A percentile compares a stretch with the other conserved stretches of the same genome.
phyloP scores from a whole-genome alignment of 1,140 invertebrate species.

The Meloidogyne exigua region DNA sequence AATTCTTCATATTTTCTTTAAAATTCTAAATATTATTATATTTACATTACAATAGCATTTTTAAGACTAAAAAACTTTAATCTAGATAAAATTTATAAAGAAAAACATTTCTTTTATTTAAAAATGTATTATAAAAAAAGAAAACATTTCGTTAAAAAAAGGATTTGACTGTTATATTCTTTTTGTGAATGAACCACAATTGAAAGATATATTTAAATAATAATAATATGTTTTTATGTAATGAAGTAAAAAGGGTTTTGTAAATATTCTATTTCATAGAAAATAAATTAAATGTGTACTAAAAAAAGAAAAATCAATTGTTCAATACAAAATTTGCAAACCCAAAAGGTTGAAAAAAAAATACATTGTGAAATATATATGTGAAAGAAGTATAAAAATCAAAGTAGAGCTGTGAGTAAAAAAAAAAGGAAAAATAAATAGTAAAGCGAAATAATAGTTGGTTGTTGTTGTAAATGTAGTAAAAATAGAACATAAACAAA shows the following conservation, averaged over 20 bases:
- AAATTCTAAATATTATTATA: neutral
- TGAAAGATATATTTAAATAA: neutral
- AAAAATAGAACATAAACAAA: too few relatives aligned
- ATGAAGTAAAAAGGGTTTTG: too few relatives aligned
- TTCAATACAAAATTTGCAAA: neutral
- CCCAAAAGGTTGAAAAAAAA: neutral
- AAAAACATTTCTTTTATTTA: conserved; percentile 3
- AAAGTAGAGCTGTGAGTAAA: neutral
- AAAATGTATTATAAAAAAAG: neutral
- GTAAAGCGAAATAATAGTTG: too few relatives aligned
- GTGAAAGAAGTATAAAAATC: neutral
- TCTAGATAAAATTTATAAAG: too few relatives aligned
- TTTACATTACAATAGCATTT: too few relatives aligned
- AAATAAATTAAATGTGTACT: too few relatives aligned
- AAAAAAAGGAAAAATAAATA: neutral
- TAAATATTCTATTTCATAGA: neutral
- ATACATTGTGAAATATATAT: neutral
- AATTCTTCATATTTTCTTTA: neutral
- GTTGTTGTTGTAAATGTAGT: too few relatives aligned
- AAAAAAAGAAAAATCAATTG: neutral
- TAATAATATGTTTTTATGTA: neutral
- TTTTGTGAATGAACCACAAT: neutral
- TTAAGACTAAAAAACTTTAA: too few relatives aligned
- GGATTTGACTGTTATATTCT: neutral
- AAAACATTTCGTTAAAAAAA: neutral